phyloP scores from a whole-genome alignment of 2,113 vertebrate species.

The Psammodynastes pulverulentus region DNA sequence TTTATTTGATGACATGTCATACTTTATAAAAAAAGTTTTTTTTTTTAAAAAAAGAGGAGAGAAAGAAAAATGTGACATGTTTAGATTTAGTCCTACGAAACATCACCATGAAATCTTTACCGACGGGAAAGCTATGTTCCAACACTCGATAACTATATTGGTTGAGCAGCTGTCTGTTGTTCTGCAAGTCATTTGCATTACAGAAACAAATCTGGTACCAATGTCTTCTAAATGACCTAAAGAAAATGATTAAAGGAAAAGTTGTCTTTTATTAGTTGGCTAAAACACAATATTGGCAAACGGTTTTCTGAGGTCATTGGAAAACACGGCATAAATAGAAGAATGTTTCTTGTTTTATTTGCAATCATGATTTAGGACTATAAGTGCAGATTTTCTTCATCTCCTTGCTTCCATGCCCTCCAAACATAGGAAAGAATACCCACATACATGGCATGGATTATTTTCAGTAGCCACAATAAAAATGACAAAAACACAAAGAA shows the following conservation, averaged over 20 bases:
- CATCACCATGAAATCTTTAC: constrained; percentile 36
- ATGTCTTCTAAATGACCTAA: constrained; percentile 55
- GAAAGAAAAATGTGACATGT: neutral
- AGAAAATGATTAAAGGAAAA: constrained; percentile 61
- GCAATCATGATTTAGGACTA: constrained; percentile 29
- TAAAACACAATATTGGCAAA: constrained; percentile 48
- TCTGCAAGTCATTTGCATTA: constrained; percentile 53
- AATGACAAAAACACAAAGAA: neutral
- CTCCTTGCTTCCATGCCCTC: neutral
- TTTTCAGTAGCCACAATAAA: constrained; percentile 1
- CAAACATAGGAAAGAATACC: neutral
- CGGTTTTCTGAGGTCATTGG: constrained; percentile 55
- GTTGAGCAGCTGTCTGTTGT: constrained; percentile 47
- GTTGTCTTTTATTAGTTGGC: constrained; percentile 55
- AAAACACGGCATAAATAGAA: constrained; percentile 49
- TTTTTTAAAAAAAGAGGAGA: neutral
- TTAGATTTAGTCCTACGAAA: constrained; percentile 34
- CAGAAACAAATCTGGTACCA: constrained; percentile 60
- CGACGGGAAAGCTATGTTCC: constrained; percentile 43
- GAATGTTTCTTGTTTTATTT: constrained; percentile 39
- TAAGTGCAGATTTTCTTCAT: constrained; percentile 24
- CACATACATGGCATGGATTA: neutral
- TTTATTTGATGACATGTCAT: constrained; percentile 6
- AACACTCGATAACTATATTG: constrained; percentile 38
- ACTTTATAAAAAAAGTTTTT: constrained; percentile 8